Percentiles rank a stretch among this genome's conserved stretches.
phyloP scores from a whole-genome alignment of 2,113 vertebrate species.

The Calyptommatus sinebrachiatus region DNA sequence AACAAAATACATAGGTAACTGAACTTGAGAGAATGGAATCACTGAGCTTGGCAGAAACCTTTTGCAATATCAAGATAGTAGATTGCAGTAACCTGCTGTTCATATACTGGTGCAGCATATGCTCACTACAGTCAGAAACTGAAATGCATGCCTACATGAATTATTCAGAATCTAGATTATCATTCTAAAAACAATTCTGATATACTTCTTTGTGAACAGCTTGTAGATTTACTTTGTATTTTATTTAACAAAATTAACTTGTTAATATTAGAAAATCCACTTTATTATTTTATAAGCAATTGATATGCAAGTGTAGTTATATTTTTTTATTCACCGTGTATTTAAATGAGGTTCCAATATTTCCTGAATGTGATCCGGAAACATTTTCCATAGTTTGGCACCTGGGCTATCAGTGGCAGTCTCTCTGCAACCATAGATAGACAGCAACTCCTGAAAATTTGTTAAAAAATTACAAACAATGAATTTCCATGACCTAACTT shows the following conservation, averaged over 20 bases:
- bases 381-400: constrained; percentile 89
- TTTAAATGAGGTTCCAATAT: constrained; percentile 96
- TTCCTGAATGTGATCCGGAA: constrained; percentile 95
- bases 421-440: constrained; percentile 90
- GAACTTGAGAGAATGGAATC: too few relatives aligned
- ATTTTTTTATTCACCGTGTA: constrained; percentile 79
- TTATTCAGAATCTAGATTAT: background rate
- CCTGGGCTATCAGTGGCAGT: constrained; percentile 81
- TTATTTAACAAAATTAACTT: background rate
- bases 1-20: too few relatives aligned
- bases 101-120: too few relatives aligned
- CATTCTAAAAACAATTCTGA: background rate
- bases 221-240: background rate
- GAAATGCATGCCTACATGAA: too few relatives aligned
- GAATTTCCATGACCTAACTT: background rate
- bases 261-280: too few relatives aligned
- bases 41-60: too few relatives aligned
- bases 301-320: background rate
- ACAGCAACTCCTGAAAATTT: constrained; percentile 84
- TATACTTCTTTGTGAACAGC: background rate
- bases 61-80: too few relatives aligned
- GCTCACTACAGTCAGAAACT: too few relatives aligned
- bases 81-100: too few relatives aligned
- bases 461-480: background rate
- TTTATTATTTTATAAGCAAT: too few relatives aligned